A percentile compares a stretch with the other conserved stretches of the same genome.
These are phyloP conservation scores for Apodemus sylvaticus DNA, from an alignment of 2,113 vertebrate genomes.

Conservation along the genomic window DNA sequence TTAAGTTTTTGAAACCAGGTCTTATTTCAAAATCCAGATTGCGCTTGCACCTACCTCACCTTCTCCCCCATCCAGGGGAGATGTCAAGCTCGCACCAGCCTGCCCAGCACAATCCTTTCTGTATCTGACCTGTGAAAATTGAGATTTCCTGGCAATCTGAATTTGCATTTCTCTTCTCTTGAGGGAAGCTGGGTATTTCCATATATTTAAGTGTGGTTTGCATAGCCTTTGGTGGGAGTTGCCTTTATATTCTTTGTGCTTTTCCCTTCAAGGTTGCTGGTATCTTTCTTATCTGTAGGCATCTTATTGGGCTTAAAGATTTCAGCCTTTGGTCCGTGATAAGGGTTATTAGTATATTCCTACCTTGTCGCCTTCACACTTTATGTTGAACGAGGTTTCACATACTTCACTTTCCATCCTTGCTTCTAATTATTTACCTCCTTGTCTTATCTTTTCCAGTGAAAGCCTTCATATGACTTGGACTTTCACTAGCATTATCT, in stretches of 20 bases:
- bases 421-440: not conserved
- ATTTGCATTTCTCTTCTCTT: not conserved
- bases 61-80: not conserved
- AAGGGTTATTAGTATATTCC: not conserved
- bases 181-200: not conserved
- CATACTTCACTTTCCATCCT: not conserved
- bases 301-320: not conserved
- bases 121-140: not conserved
- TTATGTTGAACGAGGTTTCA: not conserved
- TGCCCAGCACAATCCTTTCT: not conserved
- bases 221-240: not conserved
- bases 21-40: not conserved
- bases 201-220: not conserved
- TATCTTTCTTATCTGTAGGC: not conserved
- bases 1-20: not conserved
- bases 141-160: not conserved
- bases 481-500: not conserved
- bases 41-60: not conserved
- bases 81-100: not conserved
- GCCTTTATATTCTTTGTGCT: not conserved
- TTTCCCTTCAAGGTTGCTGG: not conserved
- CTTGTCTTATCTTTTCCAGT: constrained; percentile 4
- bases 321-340: not conserved
- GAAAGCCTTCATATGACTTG: not conserved
- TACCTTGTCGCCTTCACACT: not conserved